Conservation (phyloP, 2,797 vertebrate genomes). For the Schizopygopsis malacanthus region DNA sequence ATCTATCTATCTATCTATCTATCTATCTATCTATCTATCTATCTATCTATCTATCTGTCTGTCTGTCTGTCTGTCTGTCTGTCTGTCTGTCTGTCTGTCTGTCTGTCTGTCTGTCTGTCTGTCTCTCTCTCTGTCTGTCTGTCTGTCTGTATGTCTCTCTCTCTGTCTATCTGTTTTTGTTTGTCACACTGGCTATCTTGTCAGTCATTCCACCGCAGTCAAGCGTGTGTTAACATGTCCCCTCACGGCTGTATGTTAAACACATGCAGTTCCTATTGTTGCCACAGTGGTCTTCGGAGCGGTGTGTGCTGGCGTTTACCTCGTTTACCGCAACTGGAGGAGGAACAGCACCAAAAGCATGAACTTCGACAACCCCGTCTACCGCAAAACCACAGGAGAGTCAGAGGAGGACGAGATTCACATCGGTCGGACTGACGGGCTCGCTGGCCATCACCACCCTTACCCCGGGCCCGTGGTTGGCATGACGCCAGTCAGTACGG, state of each 20-base stretch:
- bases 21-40: neutral
- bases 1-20: neutral
- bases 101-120: too few species aligned
- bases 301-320: constrained; percentile 89
- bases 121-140: neutral
- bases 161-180: neutral
- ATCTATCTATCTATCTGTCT: neutral
- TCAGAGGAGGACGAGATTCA: constrained; percentile 97
- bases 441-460: constrained; percentile 72
- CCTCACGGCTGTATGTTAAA: constrained; percentile 79
- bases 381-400: constrained; percentile 91
- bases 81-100: neutral
- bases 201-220: constrained; percentile 39
- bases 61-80: neutral
- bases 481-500: constrained; percentile 81
- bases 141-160: neutral
- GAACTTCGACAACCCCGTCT: constrained; percentile 99
- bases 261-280: constrained; percentile 82
- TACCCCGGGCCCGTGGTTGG: constrained; percentile 70
- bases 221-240: constrained; percentile 52
- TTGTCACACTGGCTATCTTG: constrained; percentile 30
- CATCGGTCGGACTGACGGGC: constrained; percentile 89
- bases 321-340: constrained; percentile 97
- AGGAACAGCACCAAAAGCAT: constrained; percentile 98
- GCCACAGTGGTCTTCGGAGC: constrained; percentile 89